Base-by-base conservation (phyloP, 2,888 invertebrate species). In the Eupithecia dodoneata region DNA sequence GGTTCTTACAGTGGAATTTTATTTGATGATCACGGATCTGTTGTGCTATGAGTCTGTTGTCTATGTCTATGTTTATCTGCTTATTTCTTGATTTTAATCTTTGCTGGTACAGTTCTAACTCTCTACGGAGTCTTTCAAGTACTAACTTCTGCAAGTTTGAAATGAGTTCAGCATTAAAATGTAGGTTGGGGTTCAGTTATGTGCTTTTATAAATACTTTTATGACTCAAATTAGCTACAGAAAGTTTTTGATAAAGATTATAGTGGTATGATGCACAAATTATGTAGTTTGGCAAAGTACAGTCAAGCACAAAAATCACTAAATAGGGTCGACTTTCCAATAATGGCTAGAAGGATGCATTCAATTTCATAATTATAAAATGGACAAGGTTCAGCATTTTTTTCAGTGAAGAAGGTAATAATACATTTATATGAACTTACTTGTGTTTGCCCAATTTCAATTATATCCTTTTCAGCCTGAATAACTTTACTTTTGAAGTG, bases 391-490 rank as follows among this genome's bases (percentile, higher is more conserved):
- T 52, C 6, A 6, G 15, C n/a, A n/a, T 15, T 52, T 52, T 52
- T 5, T 7, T n/a, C 6, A n/a, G 52, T 15, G 2, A 5, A 3
- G 15, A 15, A 49, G 13, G 0, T 49, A 49, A 15, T 52, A 52
- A 52, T 47, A 47, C 10, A 10, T 12, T 47, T 47, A 7, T n/a
- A n/a, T n/a, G 6, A n/a, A 55, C 94, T 94, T 92, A 96, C 96
- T 94, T 96, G 96, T 82, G 93, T 94, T 87, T 95, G 95, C 63
- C 96, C 96, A 86, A 96, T 94, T 12, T 94, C 89, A 81, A 96
- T 90, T 76, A 96, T 96, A 84, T 96, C 94, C 83, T 95, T 94
- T 88, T 96, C 96, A 80, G 96, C 96, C 84, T 96, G 96, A 85
- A 93, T 93, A 67, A 96, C 95, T 90, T 96, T 96, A 67, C 91